Percentiles rank a stretch among this genome's conserved stretches.
phyloP scores from a whole-genome alignment of 2,113 vertebrate species.

The Setophaga coronata region DNA sequence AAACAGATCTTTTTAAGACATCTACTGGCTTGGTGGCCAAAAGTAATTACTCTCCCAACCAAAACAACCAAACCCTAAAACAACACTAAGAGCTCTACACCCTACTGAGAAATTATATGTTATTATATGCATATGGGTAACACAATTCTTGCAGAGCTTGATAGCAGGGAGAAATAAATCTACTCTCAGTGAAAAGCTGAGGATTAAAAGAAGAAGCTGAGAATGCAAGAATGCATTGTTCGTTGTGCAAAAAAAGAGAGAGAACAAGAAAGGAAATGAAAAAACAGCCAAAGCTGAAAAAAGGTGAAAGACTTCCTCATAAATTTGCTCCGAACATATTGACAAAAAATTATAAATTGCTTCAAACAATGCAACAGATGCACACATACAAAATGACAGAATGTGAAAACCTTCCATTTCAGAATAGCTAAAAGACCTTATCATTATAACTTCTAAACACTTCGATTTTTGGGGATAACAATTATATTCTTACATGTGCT shows the following conservation, averaged over 20 bases:
- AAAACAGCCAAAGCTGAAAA: not conserved
- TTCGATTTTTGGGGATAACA: not conserved
- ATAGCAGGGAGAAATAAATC: not conserved
- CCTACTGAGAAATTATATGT: not conserved
- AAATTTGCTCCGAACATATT: not conserved
- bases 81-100: not conserved
- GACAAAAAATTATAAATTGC: not conserved
- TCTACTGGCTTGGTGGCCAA: not conserved
- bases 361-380: not conserved
- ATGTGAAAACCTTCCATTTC: not conserved
- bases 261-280: not conserved
- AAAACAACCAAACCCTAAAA: fast-evolving
- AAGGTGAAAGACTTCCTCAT: not conserved
- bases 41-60: not conserved
- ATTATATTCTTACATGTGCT: not conserved
- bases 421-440: not conserved
- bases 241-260: not conserved
- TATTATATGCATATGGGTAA: not conserved
- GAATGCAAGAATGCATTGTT: not conserved
- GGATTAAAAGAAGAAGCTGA: not conserved
- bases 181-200: not conserved
- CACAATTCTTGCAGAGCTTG: not conserved
- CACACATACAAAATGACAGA: not conserved
- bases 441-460: not conserved
- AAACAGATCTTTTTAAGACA: not conserved